Evolutionary conservation across 2,797 vertebrate species (phyloP).

Genomic region (Pteropus rufus): DNA sequence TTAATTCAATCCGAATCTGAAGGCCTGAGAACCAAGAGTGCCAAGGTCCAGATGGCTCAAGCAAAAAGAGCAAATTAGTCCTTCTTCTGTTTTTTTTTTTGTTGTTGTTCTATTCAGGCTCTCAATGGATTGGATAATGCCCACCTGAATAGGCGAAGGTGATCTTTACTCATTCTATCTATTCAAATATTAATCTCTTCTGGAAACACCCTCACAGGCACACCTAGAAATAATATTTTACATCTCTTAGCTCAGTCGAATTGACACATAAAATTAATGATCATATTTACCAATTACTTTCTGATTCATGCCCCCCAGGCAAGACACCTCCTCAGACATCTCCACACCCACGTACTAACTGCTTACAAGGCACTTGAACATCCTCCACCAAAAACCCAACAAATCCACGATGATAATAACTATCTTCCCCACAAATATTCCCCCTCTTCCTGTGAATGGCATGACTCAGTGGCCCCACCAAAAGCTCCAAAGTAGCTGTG

Average conservation of each 20-base stretch:
- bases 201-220: background rate
- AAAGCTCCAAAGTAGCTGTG: background rate
- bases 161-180: background rate
- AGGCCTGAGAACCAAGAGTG: background rate
- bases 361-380: background rate
- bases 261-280: background rate
- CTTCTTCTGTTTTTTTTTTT: background rate
- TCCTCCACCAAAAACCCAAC: background rate
- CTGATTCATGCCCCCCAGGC: background rate
- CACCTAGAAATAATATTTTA: background rate
- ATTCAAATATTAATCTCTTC: background rate
- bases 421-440: background rate
- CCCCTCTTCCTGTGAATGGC: background rate
- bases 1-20: background rate
- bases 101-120: background rate
- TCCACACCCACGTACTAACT: background rate
- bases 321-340: background rate
- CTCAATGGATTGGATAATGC: background rate
- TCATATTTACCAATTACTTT: background rate
- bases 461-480: background rate
- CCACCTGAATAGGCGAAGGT: background rate
- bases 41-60: background rate
- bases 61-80: background rate
- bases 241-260: background rate
- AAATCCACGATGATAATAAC: background rate